Conservation (phyloP, 2,888 invertebrate genomes). For the Sialis fuliginosa region DNA sequence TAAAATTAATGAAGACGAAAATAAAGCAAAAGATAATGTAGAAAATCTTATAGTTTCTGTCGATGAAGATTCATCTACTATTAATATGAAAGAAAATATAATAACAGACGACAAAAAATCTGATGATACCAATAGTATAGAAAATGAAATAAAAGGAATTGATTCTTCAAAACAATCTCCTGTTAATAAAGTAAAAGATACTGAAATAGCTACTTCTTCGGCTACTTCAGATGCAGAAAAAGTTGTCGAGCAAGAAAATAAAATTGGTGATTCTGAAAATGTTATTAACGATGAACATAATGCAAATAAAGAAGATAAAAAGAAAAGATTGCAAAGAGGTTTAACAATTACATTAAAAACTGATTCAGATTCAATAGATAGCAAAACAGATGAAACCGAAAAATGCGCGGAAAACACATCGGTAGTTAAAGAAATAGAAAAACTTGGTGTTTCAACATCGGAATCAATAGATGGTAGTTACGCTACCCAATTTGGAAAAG, state of each 20-base stretch:
- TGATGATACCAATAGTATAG: background rate
- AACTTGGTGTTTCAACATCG: conserved; percentile 3
- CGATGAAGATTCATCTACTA: background rate
- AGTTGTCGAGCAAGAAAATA: background rate
- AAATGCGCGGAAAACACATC: conserved; percentile 1
- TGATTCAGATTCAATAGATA: conserved; percentile 5
- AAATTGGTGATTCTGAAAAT: background rate
- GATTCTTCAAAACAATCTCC: background rate
- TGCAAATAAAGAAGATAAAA: conserved; percentile 1
- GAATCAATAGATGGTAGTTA: conserved; percentile 1
- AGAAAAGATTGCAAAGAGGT: too few species aligned
- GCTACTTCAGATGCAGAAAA: background rate
- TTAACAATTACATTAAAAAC: conserved; percentile 7
- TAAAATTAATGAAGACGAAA: background rate
- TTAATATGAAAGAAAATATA: too few species aligned
- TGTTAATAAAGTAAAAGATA: background rate
- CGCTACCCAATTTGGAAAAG: background rate
- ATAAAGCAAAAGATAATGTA: background rate
- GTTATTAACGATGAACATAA: background rate
- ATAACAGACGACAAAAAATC: background rate
- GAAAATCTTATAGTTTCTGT: too few species aligned
- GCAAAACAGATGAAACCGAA: background rate
- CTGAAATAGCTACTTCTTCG: background rate
- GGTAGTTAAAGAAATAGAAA: background rate
- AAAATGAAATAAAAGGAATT: background rate